A percentile compares a stretch with the other conserved stretches of the same genome.
These are phyloP conservation scores for Parus major DNA, from an alignment of 2,113 vertebrate genomes.

Conservation along the genomic window DNA sequence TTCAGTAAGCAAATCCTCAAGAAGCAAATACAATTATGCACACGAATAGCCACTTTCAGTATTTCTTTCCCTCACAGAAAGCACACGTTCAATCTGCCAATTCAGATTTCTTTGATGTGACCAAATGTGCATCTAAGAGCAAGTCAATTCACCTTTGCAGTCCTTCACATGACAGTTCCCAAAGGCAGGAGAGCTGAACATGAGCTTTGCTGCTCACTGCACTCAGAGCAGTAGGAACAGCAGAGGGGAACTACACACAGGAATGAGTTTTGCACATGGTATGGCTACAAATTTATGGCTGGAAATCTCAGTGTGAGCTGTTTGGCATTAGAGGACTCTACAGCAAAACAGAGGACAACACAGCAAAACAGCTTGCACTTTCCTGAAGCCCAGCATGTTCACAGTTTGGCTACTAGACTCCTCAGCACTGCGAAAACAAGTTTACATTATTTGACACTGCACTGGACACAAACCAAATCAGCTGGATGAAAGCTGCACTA, in stretches of 20 bases:
- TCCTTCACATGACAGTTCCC: not conserved
- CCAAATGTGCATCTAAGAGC: not conserved
- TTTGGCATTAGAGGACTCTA: not conserved
- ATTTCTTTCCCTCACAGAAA: not conserved
- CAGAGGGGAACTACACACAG: not conserved
- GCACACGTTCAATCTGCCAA: not conserved
- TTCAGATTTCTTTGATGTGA: not conserved
- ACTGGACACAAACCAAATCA: not conserved
- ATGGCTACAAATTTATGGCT: not conserved
- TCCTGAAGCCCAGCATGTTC: not conserved
- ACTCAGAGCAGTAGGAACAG: not conserved
- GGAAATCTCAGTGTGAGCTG: not conserved
- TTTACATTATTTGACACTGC: not conserved
- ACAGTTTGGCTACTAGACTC: not conserved
- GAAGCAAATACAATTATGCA: not conserved
- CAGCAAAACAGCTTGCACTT: not conserved
- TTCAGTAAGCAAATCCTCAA: not conserved
- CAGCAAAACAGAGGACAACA: too few species aligned
- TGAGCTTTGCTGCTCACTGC: not conserved
- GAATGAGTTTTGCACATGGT: not conserved
- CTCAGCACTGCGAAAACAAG: not conserved
- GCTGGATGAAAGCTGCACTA: not conserved
- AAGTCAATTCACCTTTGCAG: not conserved
- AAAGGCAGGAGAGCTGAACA: not conserved
- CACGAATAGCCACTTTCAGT: fast-evolving